Conservation (phyloP, 2,888 invertebrate species). For the Eupithecia inturbata region DNA sequence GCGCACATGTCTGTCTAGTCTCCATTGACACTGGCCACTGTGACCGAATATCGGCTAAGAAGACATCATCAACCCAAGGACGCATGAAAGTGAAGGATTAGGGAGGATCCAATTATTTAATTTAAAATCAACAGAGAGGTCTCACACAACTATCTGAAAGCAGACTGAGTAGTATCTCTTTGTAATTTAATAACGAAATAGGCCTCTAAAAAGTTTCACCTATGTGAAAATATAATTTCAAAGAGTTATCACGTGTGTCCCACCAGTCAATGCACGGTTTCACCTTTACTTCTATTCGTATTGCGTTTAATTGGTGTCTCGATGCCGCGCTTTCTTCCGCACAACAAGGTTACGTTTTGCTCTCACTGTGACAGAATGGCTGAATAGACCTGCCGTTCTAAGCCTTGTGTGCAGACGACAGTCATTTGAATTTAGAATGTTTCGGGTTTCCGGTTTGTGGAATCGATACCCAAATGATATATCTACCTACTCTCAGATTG, state of each 20-base stretch:
- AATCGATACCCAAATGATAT: constrained; percentile 7
- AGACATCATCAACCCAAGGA: background rate
- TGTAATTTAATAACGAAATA: background rate
- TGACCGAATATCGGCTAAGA: background rate
- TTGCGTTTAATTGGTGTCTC: constrained; percentile 67
- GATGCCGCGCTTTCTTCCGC: constrained; percentile 76
- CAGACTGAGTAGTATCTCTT: background rate
- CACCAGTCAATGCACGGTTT: constrained; percentile 50
- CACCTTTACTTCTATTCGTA: constrained; percentile 63
- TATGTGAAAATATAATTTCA: constrained; percentile 29
- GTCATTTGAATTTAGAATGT: constrained; percentile 42
- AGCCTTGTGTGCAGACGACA: constrained; percentile 28
- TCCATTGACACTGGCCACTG: too few relatives aligned
- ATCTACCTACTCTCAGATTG: background rate
- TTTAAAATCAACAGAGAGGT: too few relatives aligned
- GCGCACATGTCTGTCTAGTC: background rate
- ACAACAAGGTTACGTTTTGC: constrained; percentile 68
- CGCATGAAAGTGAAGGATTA: background rate
- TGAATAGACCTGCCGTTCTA: constrained; percentile 42
- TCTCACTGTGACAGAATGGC: constrained; percentile 62
- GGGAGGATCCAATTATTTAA: background rate
- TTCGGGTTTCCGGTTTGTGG: constrained; percentile 37
- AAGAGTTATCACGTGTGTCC: constrained; percentile 20
- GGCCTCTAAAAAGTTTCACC: constrained; percentile 8
- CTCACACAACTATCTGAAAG: background rate